Base-by-base conservation (phyloP, 2,113 vertebrate species). In the Peromyscus californicus region DNA sequence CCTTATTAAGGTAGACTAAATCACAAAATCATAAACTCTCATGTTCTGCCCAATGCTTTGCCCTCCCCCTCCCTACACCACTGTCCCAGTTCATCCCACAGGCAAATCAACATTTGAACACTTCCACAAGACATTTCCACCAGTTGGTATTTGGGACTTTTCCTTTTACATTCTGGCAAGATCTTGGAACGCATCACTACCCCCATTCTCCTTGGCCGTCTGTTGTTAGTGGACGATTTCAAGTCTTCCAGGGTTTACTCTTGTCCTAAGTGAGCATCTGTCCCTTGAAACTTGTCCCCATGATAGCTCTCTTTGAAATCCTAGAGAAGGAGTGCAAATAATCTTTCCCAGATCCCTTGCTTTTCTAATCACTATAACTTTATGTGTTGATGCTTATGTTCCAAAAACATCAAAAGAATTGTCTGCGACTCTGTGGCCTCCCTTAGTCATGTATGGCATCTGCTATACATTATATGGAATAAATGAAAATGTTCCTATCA, bases 351-450 rank as follows among this genome's bases (percentile, higher is more conserved):
- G 70, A 70, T 76, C 88, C n/a, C 31, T 70, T 48, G n/a, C 84
- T 93, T 94, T 91, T 91, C n/a, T 82, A 51, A 65, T 63, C 11
- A 65, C 74, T 72, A 10, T 74, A 24, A 19, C 57, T n/a, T 57
- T n/a, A 86, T 76, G 39, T 19, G 33, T 61, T 57, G 63, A 21
- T n/a, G 29, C 36, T 29, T 78, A 61, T 1, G 16, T 26, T 45
- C 79, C 42, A 12, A 94, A 94, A 94, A 45, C 36, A 91, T 51
- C 39, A 4, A 45, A 90, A 94, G 54, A 70, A 70, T 76, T 42
- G 63, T 33, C 45, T 65, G 36, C 95, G 90, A 91, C 85, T 84
- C 21, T 45, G 21, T 88, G 83, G 31, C 79, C 84, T 94, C 22
- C 61, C 78, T 75, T 42, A 54, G 80, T 83, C 10, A 6, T 42